phyloP scores from a whole-genome alignment of 2,888 invertebrate genomes.

The Drosophila prolongata region DNA sequence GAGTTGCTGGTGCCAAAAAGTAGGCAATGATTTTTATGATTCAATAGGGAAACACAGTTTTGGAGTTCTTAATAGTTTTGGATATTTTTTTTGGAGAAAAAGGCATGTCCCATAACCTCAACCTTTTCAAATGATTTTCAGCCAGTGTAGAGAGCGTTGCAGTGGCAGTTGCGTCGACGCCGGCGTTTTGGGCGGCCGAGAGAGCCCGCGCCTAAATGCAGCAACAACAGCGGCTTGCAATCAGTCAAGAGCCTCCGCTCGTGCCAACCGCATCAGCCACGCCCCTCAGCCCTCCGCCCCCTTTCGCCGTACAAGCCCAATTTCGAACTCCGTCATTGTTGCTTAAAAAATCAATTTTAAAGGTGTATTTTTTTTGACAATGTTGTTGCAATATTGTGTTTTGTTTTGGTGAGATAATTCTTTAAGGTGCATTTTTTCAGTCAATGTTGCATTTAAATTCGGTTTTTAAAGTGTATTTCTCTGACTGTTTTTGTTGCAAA shows the following conservation, averaged over 20 bases:
- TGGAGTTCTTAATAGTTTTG: too few species aligned
- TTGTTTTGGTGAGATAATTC: background rate
- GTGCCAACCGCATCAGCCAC: constrained; percentile 68
- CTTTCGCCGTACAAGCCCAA: background rate
- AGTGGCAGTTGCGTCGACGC: constrained; percentile 11
- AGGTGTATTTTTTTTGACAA: background rate
- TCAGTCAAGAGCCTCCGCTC: constrained; percentile 83
- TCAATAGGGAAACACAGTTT: too few species aligned
- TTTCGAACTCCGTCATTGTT: background rate
- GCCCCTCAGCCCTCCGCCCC: constrained; percentile 7
- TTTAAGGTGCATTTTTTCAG: too few species aligned
- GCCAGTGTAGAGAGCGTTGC: constrained; percentile 13
- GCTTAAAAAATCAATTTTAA: background rate
- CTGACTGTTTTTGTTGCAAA: background rate
- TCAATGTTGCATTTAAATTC: too few species aligned
- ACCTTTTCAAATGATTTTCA: background rate
- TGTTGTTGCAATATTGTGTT: background rate
- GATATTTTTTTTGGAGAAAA: background rate
- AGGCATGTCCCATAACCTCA: background rate
- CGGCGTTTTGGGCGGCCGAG: constrained; percentile 38
- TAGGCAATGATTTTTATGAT: background rate
- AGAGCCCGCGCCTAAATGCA: constrained; percentile 73
- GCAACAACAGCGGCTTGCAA: constrained; percentile 70
- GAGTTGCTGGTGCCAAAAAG: background rate
- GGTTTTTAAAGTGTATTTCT: background rate